A percentile compares a stretch with the other conserved stretches of the same genome.
Conservation (phyloP, 2,888 invertebrate species). For the Dolomedes plantarius region DNA sequence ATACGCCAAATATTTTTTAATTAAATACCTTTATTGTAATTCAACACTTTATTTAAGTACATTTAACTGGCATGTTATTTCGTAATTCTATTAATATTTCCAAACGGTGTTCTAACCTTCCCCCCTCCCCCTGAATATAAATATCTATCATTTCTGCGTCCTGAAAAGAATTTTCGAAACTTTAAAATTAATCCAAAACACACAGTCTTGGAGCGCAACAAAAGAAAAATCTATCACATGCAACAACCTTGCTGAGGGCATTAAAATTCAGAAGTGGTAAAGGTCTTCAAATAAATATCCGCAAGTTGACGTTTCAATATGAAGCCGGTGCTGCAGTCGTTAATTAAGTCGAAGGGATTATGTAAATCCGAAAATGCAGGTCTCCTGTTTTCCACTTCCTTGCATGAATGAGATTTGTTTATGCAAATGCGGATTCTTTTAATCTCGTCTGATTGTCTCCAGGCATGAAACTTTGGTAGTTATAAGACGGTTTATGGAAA, state of each 20-base stretch:
- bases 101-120: no score
- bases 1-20: no score
- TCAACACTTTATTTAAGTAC: no score
- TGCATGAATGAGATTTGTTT: conserved; percentile 64
- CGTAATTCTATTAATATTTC: no score
- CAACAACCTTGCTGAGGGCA: not conserved
- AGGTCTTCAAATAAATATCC: conserved; percentile 60
- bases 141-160: no score
- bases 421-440: conserved; percentile 64
- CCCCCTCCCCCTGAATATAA: no score
- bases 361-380: conserved; percentile 54
- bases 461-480: not conserved
- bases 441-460: conserved; percentile 47
- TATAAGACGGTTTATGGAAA: not conserved
- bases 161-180: no score
- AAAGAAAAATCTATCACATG: no score
- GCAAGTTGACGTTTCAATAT: conserved; percentile 54
- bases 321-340: conserved; percentile 35
- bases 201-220: no score
- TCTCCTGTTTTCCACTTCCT: conserved; percentile 21
- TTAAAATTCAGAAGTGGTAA: not conserved
- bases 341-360: conserved; percentile 68
- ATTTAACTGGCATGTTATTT: no score
- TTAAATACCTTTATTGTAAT: no score
- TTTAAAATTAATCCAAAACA: no score